Evolutionary conservation across 2,888 invertebrate genomes (phyloP).

Genomic region (Diplolepis rosae): DNA sequence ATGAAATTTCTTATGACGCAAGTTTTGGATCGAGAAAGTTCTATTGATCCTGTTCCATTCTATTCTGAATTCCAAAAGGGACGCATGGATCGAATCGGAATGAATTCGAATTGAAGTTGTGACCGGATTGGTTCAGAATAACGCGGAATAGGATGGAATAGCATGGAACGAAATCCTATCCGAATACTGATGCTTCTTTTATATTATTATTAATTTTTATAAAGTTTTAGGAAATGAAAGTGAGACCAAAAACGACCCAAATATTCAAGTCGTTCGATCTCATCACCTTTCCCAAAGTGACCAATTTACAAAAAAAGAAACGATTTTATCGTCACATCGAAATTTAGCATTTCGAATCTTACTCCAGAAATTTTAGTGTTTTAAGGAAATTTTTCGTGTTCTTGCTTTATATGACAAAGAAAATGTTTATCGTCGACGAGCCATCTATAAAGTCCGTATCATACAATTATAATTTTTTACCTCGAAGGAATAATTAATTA

Average conservation of each 20-base stretch:
- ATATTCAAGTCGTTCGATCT: constrained; percentile 15
- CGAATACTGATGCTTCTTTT: no score
- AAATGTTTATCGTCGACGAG: not conserved
- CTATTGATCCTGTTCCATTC: no score
- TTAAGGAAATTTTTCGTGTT: constrained; percentile 28
- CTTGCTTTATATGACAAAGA: constrained; percentile 14
- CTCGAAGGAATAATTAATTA: not conserved
- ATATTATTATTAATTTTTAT: not conserved
- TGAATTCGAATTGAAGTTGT: no score
- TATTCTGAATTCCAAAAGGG: no score
- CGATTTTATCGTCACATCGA: constrained; percentile 36
- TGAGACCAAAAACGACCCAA: constrained; percentile 1
- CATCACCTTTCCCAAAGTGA: constrained; percentile 13
- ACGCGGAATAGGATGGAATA: no score
- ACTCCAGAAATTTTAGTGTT: constrained; percentile 32
- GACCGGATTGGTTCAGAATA: no score
- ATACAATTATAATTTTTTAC: not conserved
- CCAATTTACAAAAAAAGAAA: constrained; percentile 20
- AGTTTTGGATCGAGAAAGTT: no score
- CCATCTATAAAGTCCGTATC: constrained; percentile 13
- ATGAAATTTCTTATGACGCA: no score
- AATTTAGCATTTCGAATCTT: constrained; percentile 33
- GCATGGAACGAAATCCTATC: no score
- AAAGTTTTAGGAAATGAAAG: constrained; percentile 1
- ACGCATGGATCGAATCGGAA: no score